phyloP scores from a whole-genome alignment of 2,797 vertebrate species.

The Anguilla pacifica region DNA sequence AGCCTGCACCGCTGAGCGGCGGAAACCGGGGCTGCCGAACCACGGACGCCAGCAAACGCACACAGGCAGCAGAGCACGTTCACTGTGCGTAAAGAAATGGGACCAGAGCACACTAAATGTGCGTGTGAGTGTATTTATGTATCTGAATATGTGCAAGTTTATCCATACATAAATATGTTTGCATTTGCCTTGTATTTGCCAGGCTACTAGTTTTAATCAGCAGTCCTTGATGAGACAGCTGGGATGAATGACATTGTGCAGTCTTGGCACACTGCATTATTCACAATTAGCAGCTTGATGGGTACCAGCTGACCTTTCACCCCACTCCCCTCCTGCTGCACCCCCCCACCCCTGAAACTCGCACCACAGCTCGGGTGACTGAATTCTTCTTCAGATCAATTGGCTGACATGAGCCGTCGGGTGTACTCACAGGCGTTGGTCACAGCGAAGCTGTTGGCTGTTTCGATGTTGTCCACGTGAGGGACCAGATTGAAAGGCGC shows the following conservation, averaged over 20 bases:
- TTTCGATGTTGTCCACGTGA: constrained; percentile 99
- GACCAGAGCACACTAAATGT: not conserved
- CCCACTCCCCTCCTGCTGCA: not conserved
- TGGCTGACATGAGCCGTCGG: constrained; percentile 26
- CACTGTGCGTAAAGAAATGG: not conserved
- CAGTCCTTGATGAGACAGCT: not conserved
- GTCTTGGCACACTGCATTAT: not conserved
- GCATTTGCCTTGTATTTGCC: not conserved
- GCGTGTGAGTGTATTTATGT: not conserved
- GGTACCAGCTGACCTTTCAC: not conserved
- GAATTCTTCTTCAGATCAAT: not conserved
- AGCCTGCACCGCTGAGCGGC: not conserved
- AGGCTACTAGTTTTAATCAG: not conserved
- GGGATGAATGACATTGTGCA: not conserved
- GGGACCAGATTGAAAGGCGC: constrained; percentile 98
- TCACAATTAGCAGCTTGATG: not conserved
- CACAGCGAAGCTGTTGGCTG: constrained; percentile 98
- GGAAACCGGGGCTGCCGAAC: not conserved
- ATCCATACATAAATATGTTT: not conserved
- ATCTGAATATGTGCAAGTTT: not conserved
- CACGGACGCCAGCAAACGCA: not conserved
- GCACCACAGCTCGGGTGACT: not conserved
- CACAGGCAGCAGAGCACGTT: not conserved
- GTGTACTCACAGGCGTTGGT: constrained; percentile 98
- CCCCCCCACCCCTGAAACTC: not conserved